Evolutionary conservation across 2,888 invertebrate species (phyloP).

Genomic region (Ectemnius cavifrons): DNA sequence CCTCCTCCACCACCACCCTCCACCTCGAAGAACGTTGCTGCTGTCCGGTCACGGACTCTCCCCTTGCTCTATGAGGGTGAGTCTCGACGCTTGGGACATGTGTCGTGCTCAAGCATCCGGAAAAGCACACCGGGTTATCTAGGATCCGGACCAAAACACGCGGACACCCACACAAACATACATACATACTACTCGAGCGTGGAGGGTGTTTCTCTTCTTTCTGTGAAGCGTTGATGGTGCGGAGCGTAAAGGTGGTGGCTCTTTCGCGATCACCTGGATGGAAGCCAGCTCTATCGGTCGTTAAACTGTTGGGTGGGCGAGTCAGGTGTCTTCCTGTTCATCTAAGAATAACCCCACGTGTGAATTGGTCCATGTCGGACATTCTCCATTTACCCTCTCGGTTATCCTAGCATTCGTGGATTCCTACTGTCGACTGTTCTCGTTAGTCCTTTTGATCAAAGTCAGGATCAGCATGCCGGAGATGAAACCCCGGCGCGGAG

Average conservation of each 20-base stretch:
- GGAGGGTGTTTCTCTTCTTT: neutral
- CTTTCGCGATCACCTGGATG: slow-evolving; percentile 44
- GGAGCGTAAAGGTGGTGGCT: slow-evolving; percentile 31
- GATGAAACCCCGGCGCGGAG: slow-evolving; percentile 13
- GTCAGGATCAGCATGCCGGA: too few species aligned
- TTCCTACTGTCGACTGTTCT: too few species aligned
- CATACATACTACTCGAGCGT: slow-evolving; percentile 25
- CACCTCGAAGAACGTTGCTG: neutral
- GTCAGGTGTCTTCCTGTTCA: neutral
- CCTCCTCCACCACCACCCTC: slow-evolving; percentile 13
- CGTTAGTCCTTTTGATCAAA: too few species aligned
- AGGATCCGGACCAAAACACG: slow-evolving; percentile 64
- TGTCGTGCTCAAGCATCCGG: slow-evolving; percentile 76
- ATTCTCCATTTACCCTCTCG: too few species aligned
- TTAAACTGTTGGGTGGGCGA: slow-evolving; percentile 9
- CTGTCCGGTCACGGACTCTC: slow-evolving; percentile 38
- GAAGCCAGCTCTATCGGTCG: slow-evolving; percentile 39
- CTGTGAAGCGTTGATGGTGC: slow-evolving; percentile 18
- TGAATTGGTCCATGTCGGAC: too few species aligned
- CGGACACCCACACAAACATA: slow-evolving; percentile 44
- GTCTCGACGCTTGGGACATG: slow-evolving; percentile 66
- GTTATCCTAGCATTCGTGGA: too few species aligned
- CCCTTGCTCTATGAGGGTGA: slow-evolving; percentile 46
- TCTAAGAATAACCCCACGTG: neutral
- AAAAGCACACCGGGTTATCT: slow-evolving; percentile 71